Base-by-base conservation (phyloP, 2,888 invertebrate species). In the Ichneumon xanthorius region DNA sequence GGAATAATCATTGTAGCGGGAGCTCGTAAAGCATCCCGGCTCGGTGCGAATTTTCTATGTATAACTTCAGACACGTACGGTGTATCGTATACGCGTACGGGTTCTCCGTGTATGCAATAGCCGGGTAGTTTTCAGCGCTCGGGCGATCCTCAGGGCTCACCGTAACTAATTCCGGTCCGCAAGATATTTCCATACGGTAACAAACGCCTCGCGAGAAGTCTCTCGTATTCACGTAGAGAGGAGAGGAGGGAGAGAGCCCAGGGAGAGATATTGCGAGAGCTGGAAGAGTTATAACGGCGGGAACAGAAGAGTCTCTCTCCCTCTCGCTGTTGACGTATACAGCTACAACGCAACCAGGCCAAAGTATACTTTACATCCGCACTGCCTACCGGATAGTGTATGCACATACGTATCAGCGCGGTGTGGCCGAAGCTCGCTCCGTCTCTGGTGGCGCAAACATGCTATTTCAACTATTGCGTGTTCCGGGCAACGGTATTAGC, bases 81-180 rank as follows among this genome's bases (percentile, higher is more conserved):
- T 48, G 26, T 67, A 67, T 16, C 50, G 50, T 9, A 30, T 71
- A 19, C 11, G 1, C 16, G 14, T 14, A 48, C 14, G 11, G 40
- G 26, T 1, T 22, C 48, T n/a, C 26, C 0, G 48, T 71, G 50
- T 7, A 48, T 68, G 53, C 50, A 58, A 78, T 58, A 78, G 68
- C 33, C 26, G 67, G 68, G 45, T 78, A 58, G 77, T 78, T 67
- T 40, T 67, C 67, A 40, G 19, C 22, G 68, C 22, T 68, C 22
- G 16, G 22, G 33, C 61, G 68, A 55, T 81, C 58, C 50, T 68
- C 58, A 7, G 37, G 75, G 68, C 73, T 75, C 48, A 61, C 37
- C 81, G 75, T 75, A 75, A 81, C 81, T 81, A 81, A 81, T 81
- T 81, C 61, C 68, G 68, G 22, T 58, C 81, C 58, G 68, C 50